Evolutionary conservation across 2,797 vertebrate genomes (phyloP), one percentile per base, ranked within the genome.

Genomic region (Somateria mollissima): DNA sequence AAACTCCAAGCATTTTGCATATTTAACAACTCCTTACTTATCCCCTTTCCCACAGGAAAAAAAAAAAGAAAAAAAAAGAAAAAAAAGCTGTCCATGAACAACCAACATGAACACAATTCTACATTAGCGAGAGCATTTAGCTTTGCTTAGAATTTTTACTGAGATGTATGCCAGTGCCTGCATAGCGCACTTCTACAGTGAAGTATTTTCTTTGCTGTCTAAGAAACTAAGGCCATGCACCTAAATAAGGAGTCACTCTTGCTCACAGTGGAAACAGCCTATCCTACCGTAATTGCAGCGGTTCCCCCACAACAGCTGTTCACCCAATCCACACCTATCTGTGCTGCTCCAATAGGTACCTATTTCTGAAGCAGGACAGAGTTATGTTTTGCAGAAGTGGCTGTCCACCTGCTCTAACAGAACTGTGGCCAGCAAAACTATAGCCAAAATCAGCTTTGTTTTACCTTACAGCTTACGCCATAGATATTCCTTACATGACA

Each of bases 121-220:
- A 22, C 47, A 4, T 54, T 2, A 14, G 84, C 0, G 0, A 18
- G 8, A 78, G 37, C 27, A 2, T 5, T 41, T 13, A 43, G 57
- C 61, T 87, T 67, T 71, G 72, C 22, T 75, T 45, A 37, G 43
- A 24, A 56, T 39, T 60, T 25, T 18, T 11, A 58, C 3, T 32
- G 6, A 28, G 28, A 21, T 51, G n/a, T 73, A 21, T 32, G 84
- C 75, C 49, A 72, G 84, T 65, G 74, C 78, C 60, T 89, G 73
- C 56, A 51, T 0, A 39, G 77, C 4, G 18, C 57, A 24, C 74
- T 41, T 37, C 41, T 10, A 4, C 0, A 0, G 37, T 14, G 2
- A 49, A n/a, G 18, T 13, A 34, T 74, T 17, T 30, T 51, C 65
- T 36, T 21, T 14, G 8, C 90, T 76, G 8, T 32, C 71, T 57